Evolutionary conservation across 2,797 vertebrate genomes (phyloP), one percentile per base, ranked within the genome.

Genomic region (Phalloptychus januarius): DNA sequence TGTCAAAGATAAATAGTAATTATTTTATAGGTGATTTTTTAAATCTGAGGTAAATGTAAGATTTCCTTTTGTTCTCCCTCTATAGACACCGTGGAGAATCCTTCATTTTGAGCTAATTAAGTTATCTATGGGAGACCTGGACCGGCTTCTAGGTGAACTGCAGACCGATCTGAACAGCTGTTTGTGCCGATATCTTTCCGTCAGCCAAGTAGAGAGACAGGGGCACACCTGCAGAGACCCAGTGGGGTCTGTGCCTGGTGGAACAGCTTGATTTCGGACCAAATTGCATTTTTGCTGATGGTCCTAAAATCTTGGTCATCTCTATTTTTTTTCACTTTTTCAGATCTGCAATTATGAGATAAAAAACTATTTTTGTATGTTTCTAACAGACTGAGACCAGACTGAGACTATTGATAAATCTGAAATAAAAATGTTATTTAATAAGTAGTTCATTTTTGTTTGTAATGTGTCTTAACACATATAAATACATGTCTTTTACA

Each of bases 201-300:
- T 25, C 65, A 42, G 38, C 65, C 65, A 69, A 69, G 38, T 38
- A 10, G 23, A 69, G 10, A 69, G 20, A 40, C 65, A 13, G 20
- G 20, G 11, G 38, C 38, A 40, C 65, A 42, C 65, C 65, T 69
- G 65, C 65, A 40, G 65, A 42, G 65, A 42, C 36, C 38, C 65
- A 40, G 38, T 31, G 12, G 65, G 36, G 42, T 69, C 36, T 69
- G 38, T 25, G 23, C 25, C 8, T 67, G 65, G 38, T 69, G 18
- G 40, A 69, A 69, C 65, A 69, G 38, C 65, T n/a, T 69, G 65
- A 69, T 23, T 69, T 69, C 33, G 23, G 65, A 69, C 18, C 38
- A 69, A 69, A 69, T 69, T 15, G 36, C 11, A 4, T 10, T 40
- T 69, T 69, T 42, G 38, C 65, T 42, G 65, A 42, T 6, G 28